phyloP scores from a whole-genome alignment of 2,888 invertebrate species.

The Tromatobia lineatoria region DNA sequence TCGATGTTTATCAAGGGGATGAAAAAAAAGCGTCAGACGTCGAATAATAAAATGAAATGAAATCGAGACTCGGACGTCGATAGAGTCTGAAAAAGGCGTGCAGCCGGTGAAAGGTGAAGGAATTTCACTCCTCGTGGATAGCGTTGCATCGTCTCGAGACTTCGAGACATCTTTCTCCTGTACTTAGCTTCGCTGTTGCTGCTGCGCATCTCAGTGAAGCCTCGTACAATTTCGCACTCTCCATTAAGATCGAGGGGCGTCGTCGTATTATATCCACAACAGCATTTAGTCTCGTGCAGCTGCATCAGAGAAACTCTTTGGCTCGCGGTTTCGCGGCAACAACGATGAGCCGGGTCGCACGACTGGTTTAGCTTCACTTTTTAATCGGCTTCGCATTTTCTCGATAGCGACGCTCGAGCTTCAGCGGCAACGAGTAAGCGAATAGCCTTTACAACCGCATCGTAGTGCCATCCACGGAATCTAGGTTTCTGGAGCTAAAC shows the following conservation, averaged over 20 bases:
- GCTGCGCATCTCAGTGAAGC: conserved; percentile 29
- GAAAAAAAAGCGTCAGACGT: conserved; percentile 12
- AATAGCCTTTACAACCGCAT: not conserved
- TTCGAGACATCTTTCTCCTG: conserved; percentile 63
- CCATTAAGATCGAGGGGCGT: conserved; percentile 52
- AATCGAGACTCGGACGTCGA: conserved; percentile 45
- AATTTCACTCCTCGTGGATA: conserved; percentile 74
- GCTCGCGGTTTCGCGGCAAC: conserved; percentile 72
- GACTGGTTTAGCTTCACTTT: conserved; percentile 78
- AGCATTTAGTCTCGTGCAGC: conserved; percentile 20
- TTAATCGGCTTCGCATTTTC: conserved; percentile 73
- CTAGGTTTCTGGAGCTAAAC: conserved; percentile 78
- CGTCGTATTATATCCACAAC: conserved; percentile 6
- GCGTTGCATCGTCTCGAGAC: conserved; percentile 29
- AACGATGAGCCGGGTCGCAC: conserved; percentile 54
- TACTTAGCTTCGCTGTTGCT: not conserved
- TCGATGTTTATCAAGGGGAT: not conserved
- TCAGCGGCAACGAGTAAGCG: not conserved
- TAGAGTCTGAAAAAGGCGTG: conserved; percentile 70
- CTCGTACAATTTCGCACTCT: conserved; percentile 57
- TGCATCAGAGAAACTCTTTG: conserved; percentile 47
- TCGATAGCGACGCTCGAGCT: conserved; percentile 43
- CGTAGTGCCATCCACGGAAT: conserved; percentile 64
- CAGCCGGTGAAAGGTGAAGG: conserved; percentile 78
- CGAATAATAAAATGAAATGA: conserved; percentile 57